Evolutionary conservation across 2,113 vertebrate genomes (phyloP), one percentile per base, ranked within the genome.

Genomic region (Suncus etruscus): DNA sequence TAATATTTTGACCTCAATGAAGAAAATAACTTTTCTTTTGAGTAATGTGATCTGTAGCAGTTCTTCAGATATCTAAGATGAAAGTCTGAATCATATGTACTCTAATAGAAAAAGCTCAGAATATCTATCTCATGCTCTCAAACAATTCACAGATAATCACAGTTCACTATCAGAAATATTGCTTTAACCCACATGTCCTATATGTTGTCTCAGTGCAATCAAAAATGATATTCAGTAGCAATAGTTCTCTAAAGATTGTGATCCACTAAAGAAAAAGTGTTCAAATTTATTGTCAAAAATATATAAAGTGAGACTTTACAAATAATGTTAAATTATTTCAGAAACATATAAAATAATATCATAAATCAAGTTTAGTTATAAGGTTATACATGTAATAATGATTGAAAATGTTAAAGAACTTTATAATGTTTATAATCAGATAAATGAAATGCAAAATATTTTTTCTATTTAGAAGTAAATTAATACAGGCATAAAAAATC

Each of bases 21-120:
- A 72, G 39, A 91, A 86, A 92, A n/a, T 7, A 50, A 63, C 61
- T 89, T 78, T 84, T 95, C 32, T 81, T 95, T 75, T 80, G 72
- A 94, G 90, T 94, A 93, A 77, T 90, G 29, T 80, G 86, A 94
- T 94, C 86, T 74, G 68, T 86, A 89, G 45, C 89, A 89, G 80
- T 94, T 93, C 81, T 95, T 76, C 87, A 83, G 83, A 58, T 90
- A 93, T 81, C 90, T 95, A 91, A 90, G 83, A 90, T 94, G 73
- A 87, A 94, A 95, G 77, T 91, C 54, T 86, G 70, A 47, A n/a
- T 89, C 77, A 72, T 87, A 54, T 75, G 69, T 86, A 61, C 69
- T 90, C 0, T 93, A 95, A 95, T 94, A 92, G 89, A 77, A 96
- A 94, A 95, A 87, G 73, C 87, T 94, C 82, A 83, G 78, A 93